Base-by-base conservation (phyloP, 2,888 invertebrate species). In the Cerceris rybyensis region DNA sequence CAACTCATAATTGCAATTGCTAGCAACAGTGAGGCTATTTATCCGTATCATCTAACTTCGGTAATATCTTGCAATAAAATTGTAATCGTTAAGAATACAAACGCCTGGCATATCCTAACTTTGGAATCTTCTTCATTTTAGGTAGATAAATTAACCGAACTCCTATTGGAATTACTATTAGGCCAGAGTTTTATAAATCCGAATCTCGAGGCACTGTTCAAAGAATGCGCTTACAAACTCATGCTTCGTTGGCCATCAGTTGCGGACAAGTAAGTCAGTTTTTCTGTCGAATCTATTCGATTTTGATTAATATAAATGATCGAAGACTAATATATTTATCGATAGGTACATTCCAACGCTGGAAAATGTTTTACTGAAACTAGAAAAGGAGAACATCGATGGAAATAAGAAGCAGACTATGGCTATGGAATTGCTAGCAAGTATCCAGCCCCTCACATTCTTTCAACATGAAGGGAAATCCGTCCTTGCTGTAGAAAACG, bases 161-260 rank as follows among this genome's bases (percentile, higher is more conserved):
- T 92, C 17, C 81, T 92, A 50, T 71, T 92, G 16, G 92, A 92
- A 78, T 81, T 92, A 55, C 75, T 92, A 43, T 75, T 92, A 42
- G 91, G 92, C 13, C 89, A 91, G 64, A 91, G 90, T 80, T 91
- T 92, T 61, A 90, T 92, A 64, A 90, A 92, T 84, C 82, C 89
- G 11, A 91, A 91, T 71, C 83, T 92, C 43, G 92, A 92, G 70
- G 84, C 88, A 14, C 83, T 92, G 16, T 92, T 92, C 61, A 91
- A 91, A 85, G 90, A 91, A 39, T 92, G 92, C 63, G 89, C 88
- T 16, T 82, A 91, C 8, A 92, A 91, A 83, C 81, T 92, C 28
- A 92, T 92, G 92, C 88, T 92, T 70, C 88, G 92, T 6, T 92
- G 92, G 92, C 92, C 92, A 14, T 90, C 90, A 0, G 87, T 89